A percentile compares a stretch with the other conserved stretches of the same genome.
phyloP scores from a whole-genome alignment of 1,140 invertebrate genomes.

The Schlechtendalia chinensis region DNA sequence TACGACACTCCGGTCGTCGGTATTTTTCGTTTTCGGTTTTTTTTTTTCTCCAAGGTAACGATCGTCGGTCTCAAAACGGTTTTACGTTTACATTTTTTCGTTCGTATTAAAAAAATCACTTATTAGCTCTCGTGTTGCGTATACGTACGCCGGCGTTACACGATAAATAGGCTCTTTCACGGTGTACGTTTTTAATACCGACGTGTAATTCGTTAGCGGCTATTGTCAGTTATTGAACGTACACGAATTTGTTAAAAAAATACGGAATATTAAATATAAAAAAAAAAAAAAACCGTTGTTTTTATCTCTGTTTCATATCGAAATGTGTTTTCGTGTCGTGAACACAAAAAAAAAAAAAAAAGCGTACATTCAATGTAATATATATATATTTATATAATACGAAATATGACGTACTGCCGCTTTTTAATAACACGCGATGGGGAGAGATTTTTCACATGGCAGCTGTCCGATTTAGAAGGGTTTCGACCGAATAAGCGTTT shows the following conservation, averaged over 20 bases:
- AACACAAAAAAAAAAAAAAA: slow-evolving; percentile 16
- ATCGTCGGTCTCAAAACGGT: background rate
- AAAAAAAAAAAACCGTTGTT: slow-evolving; percentile 15
- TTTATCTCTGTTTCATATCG: slow-evolving; percentile 33
- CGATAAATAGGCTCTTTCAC: too few relatives aligned
- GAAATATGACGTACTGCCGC: slow-evolving; percentile 36
- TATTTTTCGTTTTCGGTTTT: background rate
- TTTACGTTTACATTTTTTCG: background rate
- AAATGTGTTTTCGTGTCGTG: slow-evolving; percentile 34
- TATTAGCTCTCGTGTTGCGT: background rate
- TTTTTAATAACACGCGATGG: slow-evolving; percentile 48
- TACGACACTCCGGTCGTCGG: too few relatives aligned
- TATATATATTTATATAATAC: slow-evolving; percentile 9
- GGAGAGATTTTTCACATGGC: slow-evolving; percentile 44
- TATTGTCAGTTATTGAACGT: background rate
- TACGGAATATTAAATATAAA: background rate
- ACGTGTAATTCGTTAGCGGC: slow-evolving; percentile 16
- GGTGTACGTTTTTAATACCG: too few relatives aligned
- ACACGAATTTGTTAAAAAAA: background rate
- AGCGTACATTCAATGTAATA: background rate
- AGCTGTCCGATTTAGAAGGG: slow-evolving; percentile 46
- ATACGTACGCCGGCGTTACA: background rate
- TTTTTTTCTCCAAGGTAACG: background rate
- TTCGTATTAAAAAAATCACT: background rate
- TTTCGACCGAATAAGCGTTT: slow-evolving; percentile 37